These are phyloP conservation scores for Mormyrus hasselquistii DNA, from an alignment of 2,797 vertebrate species.

Conservation along the genomic window DNA sequence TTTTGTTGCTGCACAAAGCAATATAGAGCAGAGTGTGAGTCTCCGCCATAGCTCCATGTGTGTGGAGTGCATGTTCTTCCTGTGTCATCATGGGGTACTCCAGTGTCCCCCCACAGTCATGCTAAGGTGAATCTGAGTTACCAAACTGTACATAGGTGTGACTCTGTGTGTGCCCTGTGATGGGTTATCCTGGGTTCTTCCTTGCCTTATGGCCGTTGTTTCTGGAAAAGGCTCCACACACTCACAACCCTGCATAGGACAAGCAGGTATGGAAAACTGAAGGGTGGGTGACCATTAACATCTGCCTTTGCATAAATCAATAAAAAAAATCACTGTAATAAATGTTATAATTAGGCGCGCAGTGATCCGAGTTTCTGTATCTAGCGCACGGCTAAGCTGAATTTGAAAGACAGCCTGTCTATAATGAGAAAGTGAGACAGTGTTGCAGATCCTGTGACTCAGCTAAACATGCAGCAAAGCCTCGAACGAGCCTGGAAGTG, in stretches of 20 bases:
- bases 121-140: background rate
- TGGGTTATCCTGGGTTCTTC: background rate
- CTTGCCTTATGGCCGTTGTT: background rate
- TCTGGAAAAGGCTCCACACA: background rate
- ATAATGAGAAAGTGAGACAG: background rate
- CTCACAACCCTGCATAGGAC: background rate
- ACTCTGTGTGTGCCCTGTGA: background rate
- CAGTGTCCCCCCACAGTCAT: background rate
- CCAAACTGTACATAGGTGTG: background rate
- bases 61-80: background rate
- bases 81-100: background rate
- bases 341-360: background rate
- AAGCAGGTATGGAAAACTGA: background rate
- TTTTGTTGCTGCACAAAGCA: background rate
- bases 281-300: background rate
- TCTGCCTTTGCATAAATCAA: background rate
- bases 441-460: constrained; percentile 7
- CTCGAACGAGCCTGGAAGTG: background rate
- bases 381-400: background rate
- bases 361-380: background rate
- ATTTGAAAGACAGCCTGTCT: constrained; percentile 3
- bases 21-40: background rate
- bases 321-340: background rate
- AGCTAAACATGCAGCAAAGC: constrained; percentile 11
- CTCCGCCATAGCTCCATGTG: background rate